These are phyloP conservation scores for Oegoconia quadripuncta DNA, from an alignment of 2,888 invertebrate genomes.

Conservation along the genomic window DNA sequence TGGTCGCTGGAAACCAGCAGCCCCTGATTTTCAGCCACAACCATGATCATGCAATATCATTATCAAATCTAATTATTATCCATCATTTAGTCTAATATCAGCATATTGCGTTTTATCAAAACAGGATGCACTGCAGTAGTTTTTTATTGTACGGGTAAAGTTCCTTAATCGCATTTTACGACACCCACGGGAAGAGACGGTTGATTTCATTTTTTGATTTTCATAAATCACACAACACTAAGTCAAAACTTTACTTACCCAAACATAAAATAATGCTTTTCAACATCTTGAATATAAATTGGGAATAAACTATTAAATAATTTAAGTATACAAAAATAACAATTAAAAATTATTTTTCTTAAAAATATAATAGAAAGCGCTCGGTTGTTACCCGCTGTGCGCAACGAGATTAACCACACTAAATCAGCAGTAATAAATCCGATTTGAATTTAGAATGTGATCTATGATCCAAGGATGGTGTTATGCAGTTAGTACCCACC, in stretches of 20 bases:
- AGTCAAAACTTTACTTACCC: constrained; percentile 51
- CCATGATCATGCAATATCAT: too few relatives aligned
- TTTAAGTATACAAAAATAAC: constrained; percentile 16
- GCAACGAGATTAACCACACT: constrained; percentile 42
- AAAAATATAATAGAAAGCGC: constrained; percentile 28
- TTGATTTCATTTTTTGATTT: too few relatives aligned
- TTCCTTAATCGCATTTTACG: too few relatives aligned
- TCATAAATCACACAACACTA: background rate
- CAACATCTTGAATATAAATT: constrained; percentile 36
- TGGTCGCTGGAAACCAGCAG: too few relatives aligned
- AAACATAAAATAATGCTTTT: constrained; percentile 37
- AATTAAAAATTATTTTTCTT: constrained; percentile 19
- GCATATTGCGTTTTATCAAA: too few relatives aligned
- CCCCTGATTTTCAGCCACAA: too few relatives aligned
- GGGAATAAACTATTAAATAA: background rate
- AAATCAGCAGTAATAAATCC: constrained; percentile 40
- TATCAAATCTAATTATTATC: too few relatives aligned
- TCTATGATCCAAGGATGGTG: constrained; percentile 38
- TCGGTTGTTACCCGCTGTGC: constrained; percentile 36
- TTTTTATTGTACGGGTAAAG: too few relatives aligned
- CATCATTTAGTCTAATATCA: too few relatives aligned
- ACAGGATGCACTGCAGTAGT: too few relatives aligned
- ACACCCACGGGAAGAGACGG: too few relatives aligned
- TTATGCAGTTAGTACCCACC: constrained; percentile 21
- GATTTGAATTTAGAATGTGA: constrained; percentile 51